Percentiles rank a stretch among this genome's conserved stretches.
These are phyloP conservation scores for Neodiprion lecontei DNA, from an alignment of 1,140 invertebrate genomes.

Conservation along the genomic window DNA sequence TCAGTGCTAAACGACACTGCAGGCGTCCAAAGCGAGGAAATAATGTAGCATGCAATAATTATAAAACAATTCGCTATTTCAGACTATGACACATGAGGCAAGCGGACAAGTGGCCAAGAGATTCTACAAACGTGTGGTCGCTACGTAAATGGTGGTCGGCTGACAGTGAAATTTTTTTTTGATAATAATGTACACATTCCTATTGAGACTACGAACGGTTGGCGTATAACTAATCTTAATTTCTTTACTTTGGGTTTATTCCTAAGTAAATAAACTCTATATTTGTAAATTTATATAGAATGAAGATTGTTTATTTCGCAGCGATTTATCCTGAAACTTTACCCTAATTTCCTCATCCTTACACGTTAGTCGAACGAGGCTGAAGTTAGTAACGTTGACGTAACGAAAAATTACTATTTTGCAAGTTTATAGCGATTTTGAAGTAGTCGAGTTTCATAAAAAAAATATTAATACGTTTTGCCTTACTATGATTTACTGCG, in stretches of 20 bases:
- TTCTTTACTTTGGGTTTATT: conserved; percentile 7
- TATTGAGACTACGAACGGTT: conserved; percentile 8
- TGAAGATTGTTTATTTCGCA: background rate
- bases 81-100: conserved; percentile 49
- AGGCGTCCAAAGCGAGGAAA: too few relatives aligned
- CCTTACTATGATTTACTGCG: too few relatives aligned
- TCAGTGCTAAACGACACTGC: too few relatives aligned
- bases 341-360: background rate
- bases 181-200: background rate
- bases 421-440: too few relatives aligned
- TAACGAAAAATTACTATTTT: too few relatives aligned
- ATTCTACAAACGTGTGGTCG: conserved; percentile 39
- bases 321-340: background rate
- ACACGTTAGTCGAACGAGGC: background rate
- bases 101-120: conserved; percentile 46
- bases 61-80: conserved; percentile 31
- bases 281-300: conserved; percentile 10
- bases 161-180: background rate
- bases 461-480: too few relatives aligned
- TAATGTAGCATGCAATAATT: too few relatives aligned
- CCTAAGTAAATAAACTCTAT: background rate
- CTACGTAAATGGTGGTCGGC: conserved; percentile 12
- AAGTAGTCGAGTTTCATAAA: too few relatives aligned
- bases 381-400: too few relatives aligned
- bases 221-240: conserved; percentile 16